phyloP scores from a whole-genome alignment of 2,888 invertebrate species.

The Athripsodes cinereus region DNA sequence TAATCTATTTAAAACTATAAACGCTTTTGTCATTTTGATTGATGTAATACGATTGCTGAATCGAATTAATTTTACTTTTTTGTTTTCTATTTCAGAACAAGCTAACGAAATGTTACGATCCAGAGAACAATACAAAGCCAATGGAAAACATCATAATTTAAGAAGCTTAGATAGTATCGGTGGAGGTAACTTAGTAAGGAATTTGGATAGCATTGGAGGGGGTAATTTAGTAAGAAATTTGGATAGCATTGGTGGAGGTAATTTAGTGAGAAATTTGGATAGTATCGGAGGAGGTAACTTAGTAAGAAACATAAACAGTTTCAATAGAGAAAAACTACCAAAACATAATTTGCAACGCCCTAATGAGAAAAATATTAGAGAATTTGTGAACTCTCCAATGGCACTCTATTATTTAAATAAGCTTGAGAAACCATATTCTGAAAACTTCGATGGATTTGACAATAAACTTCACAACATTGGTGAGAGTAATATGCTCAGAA shows the following conservation, averaged over 20 bases:
- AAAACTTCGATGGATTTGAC: no score
- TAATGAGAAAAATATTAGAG: constrained; percentile 18
- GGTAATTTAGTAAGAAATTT: constrained; percentile 40
- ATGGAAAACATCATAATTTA: constrained; percentile 43
- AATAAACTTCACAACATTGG: constrained; percentile 28
- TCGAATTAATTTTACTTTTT: no score
- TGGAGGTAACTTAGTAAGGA: constrained; percentile 36
- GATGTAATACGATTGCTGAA: no score
- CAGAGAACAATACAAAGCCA: no score
- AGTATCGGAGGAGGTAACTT: constrained; percentile 43
- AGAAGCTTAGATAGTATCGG: constrained; percentile 32
- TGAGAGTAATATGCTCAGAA: constrained; percentile 30
- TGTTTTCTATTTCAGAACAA: no score
- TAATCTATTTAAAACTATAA: no score
- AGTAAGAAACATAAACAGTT: constrained; percentile 42
- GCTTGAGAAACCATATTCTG: constrained; percentile 31
- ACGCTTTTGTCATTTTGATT: no score
- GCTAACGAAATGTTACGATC: no score
- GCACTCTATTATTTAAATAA: no score
- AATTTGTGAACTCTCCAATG: constrained; percentile 31
- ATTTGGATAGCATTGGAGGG: constrained; percentile 43
- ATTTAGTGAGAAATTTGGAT: constrained; percentile 10
- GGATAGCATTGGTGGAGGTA: constrained; percentile 29
- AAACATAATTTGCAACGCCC: constrained; percentile 26
- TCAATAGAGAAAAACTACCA: constrained; percentile 41